A percentile compares a stretch with the other conserved stretches of the same genome.
These are phyloP conservation scores for Neotoxoptera formosana DNA, from an alignment of 1,140 invertebrate genomes.

Conservation along the genomic window DNA sequence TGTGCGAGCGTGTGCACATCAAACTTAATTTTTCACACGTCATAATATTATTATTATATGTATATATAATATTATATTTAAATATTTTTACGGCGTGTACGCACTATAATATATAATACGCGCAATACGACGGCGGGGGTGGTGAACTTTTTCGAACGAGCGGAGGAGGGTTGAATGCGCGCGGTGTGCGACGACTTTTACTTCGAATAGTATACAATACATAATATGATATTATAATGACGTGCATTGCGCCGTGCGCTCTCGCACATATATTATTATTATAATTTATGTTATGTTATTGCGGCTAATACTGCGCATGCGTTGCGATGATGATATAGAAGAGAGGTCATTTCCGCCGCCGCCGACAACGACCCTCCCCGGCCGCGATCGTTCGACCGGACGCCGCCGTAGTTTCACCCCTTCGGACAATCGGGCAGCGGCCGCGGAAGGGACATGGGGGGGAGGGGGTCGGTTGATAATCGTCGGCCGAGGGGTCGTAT, in stretches of 20 bases:
- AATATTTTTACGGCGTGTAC: neutral
- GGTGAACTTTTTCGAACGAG: neutral
- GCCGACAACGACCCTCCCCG: neutral
- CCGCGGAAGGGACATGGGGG: too few species aligned
- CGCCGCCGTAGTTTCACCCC: conserved; percentile 3
- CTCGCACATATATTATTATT: neutral
- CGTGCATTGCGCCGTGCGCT: neutral
- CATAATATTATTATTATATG: conserved; percentile 2
- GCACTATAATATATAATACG: neutral
- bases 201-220: neutral
- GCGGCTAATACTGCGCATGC: neutral
- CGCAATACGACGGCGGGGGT: neutral
- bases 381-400: neutral
- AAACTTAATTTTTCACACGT: conserved; percentile 35
- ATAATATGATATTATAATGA: neutral
- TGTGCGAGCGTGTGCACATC: neutral
- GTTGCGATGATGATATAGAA: neutral
- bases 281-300: conserved; percentile 3
- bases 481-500: neutral
- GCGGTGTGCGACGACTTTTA: neutral
- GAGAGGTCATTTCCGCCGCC: conserved; percentile 16
- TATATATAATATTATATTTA: neutral
- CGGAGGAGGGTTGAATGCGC: neutral
- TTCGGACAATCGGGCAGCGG: neutral
- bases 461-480: neutral